Evolutionary conservation across 2,888 invertebrate species (phyloP), one percentile per base, ranked within the genome.

Genomic region (Aricia artaxerxes): DNA sequence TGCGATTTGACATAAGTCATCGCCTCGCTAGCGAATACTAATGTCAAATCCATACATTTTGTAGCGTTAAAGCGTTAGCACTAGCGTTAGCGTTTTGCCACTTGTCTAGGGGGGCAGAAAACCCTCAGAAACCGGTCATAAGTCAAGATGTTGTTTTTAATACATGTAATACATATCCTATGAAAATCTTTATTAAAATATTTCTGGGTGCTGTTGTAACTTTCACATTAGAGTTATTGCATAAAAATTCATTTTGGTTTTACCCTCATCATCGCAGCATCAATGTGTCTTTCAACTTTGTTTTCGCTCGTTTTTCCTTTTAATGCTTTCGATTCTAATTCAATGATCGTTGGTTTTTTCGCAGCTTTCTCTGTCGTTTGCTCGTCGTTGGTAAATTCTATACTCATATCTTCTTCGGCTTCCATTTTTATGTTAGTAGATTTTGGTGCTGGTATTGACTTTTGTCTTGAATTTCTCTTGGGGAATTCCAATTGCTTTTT

Each of bases 231-330:
- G 24, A 49, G 2, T 9, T 49, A 49, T 11, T 49, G 49, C 1
- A 49, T 49, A 49, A 9, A 7, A 57, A 57, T 57, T 24, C 0
- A 24, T 0, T 24, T 24, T 57, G 13, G 53, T 38, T 79, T 85
- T 86, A 93, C 93, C 90, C 85, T 87, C 38, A 92, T 80, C 80
- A 93, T 81, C 61, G 87, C 86, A n/a, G 92, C 93, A 83, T 94
- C 87, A 77, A 93, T 89, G 2, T 91, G 88, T 80, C 88, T 88
- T 72, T 93, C 90, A 57, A 91, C 83, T 72, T 90, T 90, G 73
- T 80, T 61, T 75, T 61, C 79, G 53, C 38, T 73, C 49, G 53
- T 24, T 24, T 79, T 57, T 73, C 78, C 80, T 31, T 78, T 79
- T 11, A 13, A 75, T 75, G 40, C 9, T 73, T 44, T 44, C 13